Conservation (phyloP, 2,113 vertebrate genomes). For the Zosterops hypoxanthus region DNA sequence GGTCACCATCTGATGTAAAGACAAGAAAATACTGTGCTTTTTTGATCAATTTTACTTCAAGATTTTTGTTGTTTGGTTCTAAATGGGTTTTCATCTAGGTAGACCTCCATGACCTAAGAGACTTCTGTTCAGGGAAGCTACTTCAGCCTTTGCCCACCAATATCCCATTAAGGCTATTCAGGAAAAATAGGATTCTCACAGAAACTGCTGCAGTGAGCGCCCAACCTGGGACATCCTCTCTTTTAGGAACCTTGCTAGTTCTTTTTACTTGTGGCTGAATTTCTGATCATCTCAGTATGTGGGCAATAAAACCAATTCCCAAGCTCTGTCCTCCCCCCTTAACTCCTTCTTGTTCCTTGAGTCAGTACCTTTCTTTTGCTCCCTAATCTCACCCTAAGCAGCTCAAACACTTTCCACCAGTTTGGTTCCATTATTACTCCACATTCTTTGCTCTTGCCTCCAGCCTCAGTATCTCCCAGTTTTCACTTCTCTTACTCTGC, state of each 20-base stretch:
- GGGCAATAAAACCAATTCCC: background rate
- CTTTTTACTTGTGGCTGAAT: background rate
- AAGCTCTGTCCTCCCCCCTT: background rate
- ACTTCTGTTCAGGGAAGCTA: background rate
- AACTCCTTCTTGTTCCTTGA: background rate
- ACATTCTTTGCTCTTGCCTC: background rate
- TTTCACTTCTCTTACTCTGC: background rate
- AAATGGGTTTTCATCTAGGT: background rate
- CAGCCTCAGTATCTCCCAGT: accelerated
- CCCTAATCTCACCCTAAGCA: background rate
- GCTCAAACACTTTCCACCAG: background rate
- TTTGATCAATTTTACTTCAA: background rate
- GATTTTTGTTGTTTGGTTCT: background rate
- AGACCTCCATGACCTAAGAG: background rate
- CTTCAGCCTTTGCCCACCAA: background rate
- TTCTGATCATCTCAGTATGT: background rate
- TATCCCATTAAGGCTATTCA: background rate
- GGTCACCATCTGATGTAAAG: background rate
- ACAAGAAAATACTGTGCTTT: background rate
- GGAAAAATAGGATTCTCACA: background rate
- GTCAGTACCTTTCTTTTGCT: background rate
- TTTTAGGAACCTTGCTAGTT: background rate
- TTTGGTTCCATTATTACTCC: background rate
- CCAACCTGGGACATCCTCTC: background rate
- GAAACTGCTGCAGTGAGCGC: background rate